These are phyloP conservation scores for Gnathonemus echidnorhynchus DNA, from an alignment of 2,113 vertebrate species.

Conservation along the genomic window DNA sequence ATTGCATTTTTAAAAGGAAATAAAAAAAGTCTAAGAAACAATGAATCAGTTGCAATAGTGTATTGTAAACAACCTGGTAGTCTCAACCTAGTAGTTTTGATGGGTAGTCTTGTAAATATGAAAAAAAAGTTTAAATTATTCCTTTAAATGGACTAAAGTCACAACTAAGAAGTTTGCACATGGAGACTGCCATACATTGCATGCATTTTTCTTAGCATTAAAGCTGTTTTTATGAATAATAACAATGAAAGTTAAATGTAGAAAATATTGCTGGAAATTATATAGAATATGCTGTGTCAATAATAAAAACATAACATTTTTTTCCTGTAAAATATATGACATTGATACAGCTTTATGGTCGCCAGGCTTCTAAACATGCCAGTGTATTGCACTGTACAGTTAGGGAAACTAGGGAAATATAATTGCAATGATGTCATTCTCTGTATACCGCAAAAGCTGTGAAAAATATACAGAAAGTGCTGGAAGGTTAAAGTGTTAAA, in stretches of 20 bases:
- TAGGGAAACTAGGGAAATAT: neutral
- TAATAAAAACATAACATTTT: neutral
- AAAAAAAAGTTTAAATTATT: neutral
- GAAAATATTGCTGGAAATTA: neutral
- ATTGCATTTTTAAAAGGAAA: neutral
- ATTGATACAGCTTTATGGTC: neutral
- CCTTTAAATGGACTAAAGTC: neutral
- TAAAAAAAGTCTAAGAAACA: neutral
- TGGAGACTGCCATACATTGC: slow-evolving; percentile 21
- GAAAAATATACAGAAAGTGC: neutral
- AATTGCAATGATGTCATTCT: neutral
- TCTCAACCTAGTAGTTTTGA: neutral
- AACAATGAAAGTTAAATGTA: neutral
- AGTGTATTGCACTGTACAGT: neutral
- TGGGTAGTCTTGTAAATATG: neutral
- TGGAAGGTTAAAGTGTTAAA: neutral
- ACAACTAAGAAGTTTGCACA: slow-evolving; percentile 1
- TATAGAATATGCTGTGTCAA: neutral
- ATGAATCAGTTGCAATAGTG: neutral
- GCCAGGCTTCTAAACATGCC: neutral
- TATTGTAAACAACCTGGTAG: neutral
- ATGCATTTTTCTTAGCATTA: neutral
- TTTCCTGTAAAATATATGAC: neutral
- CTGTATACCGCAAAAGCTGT: neutral
- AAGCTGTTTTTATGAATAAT: neutral